phyloP scores from a whole-genome alignment of 2,113 vertebrate species.

The Alethe diademata region DNA sequence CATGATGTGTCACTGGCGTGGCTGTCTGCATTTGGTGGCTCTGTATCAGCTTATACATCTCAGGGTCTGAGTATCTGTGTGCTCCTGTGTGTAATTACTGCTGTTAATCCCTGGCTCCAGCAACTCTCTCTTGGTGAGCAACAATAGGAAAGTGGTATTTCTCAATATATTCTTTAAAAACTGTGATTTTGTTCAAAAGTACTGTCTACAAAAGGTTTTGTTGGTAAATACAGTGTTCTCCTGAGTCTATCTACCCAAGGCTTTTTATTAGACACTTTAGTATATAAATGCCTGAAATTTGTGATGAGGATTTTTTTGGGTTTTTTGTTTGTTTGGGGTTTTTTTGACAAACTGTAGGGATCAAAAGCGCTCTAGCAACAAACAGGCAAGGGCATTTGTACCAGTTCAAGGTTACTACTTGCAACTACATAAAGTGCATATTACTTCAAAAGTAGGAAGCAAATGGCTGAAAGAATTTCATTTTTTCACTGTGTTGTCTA shows the following conservation, averaged over 20 bases:
- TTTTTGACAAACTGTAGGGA: not conserved
- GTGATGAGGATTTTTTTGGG: fast-evolving
- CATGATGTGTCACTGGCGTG: not conserved
- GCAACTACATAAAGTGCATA: not conserved
- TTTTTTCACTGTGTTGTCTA: not conserved
- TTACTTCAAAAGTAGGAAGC: not conserved
- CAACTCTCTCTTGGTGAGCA: not conserved
- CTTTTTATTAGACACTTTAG: not conserved
- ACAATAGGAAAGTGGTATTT: not conserved
- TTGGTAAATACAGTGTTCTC: not conserved
- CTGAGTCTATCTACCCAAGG: not conserved
- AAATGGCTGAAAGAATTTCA: not conserved
- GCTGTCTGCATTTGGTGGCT: not conserved
- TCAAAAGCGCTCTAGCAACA: not conserved
- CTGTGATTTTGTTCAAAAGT: not conserved
- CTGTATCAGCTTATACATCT: not conserved
- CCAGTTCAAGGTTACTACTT: not conserved
- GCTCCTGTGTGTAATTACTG: not conserved
- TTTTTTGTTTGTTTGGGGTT: not conserved
- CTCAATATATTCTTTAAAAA: not conserved
- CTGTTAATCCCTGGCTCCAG: not conserved
- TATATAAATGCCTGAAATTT: not conserved
- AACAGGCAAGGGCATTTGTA: not conserved
- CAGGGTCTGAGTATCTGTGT: not conserved
- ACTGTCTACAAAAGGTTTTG: not conserved